phyloP scores from a whole-genome alignment of 2,113 vertebrate species.

The Microcebus tavaratra region DNA sequence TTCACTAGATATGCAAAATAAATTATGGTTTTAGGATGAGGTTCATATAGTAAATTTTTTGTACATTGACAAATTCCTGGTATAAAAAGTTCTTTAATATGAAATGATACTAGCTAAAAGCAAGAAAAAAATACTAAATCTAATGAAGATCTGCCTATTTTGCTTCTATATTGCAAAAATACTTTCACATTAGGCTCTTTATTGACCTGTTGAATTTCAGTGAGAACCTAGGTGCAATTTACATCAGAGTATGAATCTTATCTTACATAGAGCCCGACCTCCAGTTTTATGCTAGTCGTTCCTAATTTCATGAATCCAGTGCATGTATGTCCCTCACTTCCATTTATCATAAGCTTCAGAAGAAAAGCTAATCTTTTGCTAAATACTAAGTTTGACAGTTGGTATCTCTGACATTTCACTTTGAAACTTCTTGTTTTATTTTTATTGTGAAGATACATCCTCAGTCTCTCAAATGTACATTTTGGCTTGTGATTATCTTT shows the following conservation, averaged over 20 bases:
- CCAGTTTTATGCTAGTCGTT: not conserved
- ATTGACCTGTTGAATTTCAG: not conserved
- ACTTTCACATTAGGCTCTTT: not conserved
- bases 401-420: too few relatives aligned
- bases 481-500: too few relatives aligned
- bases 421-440: too few relatives aligned
- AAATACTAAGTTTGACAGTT: too few relatives aligned
- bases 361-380: not conserved
- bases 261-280: not conserved
- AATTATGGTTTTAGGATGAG: constrained; percentile 4
- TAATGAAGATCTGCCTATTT: not conserved
- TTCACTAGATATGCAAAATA: constrained; percentile 19
- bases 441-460: too few relatives aligned
- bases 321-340: not conserved
- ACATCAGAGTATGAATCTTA: not conserved
- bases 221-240: not conserved
- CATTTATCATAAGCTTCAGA: not conserved
- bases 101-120: not conserved
- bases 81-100: not conserved
- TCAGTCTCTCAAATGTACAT: too few relatives aligned
- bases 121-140: not conserved
- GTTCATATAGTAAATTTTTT: not conserved
- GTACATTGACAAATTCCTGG: not conserved
- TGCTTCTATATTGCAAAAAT: not conserved
- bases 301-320: not conserved